Conservation (phyloP, 2,797 vertebrate species). For the Catostomus latipinnis region DNA sequence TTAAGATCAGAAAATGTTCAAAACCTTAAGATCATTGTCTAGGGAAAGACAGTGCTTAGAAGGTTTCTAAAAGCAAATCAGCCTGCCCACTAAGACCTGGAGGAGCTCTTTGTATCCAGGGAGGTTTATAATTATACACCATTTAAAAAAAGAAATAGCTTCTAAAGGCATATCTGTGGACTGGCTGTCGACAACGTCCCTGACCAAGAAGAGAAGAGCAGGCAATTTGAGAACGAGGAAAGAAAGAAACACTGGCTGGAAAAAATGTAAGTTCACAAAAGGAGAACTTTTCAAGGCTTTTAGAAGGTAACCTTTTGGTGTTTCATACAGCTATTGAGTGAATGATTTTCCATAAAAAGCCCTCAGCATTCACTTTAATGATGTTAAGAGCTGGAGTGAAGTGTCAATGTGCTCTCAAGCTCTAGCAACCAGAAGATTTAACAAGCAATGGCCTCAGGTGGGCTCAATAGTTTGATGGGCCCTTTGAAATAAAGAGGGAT, state of each 20-base stretch:
- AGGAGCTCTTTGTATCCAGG: slow-evolving; percentile 61
- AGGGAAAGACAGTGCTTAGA: slow-evolving; percentile 30
- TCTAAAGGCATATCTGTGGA: slow-evolving; percentile 58
- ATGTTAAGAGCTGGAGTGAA: slow-evolving; percentile 42
- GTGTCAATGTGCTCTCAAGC: slow-evolving; percentile 47
- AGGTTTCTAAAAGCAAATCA: slow-evolving; percentile 53
- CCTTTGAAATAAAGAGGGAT: slow-evolving; percentile 44
- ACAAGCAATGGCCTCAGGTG: slow-evolving; percentile 46
- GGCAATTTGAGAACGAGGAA: slow-evolving; percentile 49
- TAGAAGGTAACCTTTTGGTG: slow-evolving; percentile 25
- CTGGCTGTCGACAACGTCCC: slow-evolving; percentile 58
- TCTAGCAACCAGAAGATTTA: slow-evolving; percentile 51
- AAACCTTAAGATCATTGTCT: slow-evolving; percentile 32
- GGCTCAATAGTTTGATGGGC: slow-evolving; percentile 45
- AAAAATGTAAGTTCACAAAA: slow-evolving; percentile 64
- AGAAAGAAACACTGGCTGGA: slow-evolving; percentile 34
- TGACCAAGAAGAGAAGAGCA: slow-evolving; percentile 59
- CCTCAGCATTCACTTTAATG: slow-evolving; percentile 46
- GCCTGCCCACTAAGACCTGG: slow-evolving; percentile 47
- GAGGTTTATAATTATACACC: slow-evolving; percentile 74
- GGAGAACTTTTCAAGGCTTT: slow-evolving; percentile 29
- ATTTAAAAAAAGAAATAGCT: slow-evolving; percentile 76
- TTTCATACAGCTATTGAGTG: slow-evolving; percentile 40
- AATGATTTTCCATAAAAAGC: slow-evolving; percentile 46
- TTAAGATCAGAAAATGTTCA: slow-evolving; percentile 20